Evolutionary conservation across 2,888 invertebrate species (phyloP), one percentile per base, ranked within the genome.

Genomic region (Watsonalla binaria): DNA sequence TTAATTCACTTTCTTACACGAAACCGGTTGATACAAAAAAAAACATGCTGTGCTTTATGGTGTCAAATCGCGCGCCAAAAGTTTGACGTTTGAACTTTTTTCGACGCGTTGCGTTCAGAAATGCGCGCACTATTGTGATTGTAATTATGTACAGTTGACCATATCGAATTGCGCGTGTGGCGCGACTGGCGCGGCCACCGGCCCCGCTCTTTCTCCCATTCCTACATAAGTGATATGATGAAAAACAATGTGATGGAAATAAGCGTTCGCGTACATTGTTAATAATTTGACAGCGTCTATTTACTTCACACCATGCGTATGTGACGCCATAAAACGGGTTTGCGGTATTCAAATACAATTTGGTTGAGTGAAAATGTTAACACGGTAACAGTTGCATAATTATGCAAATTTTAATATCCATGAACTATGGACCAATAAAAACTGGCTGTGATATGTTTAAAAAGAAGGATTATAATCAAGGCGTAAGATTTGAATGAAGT

Each of bases 201-300:
- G 80, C 83, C 78, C 73, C 82, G 81, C 82, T 87, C 88, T 86
- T 87, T 87, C 90, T 86, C 86, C 90, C 90, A 89, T 89, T 87
- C 88, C 89, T 83, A 85, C 84, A 83, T 86, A 79, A 75, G 70
- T 72, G 75, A 77, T 81, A 72, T 78, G 82, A 80, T 81, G 75
- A 80, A 77, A 78, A 73, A 78, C 74, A 66, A 65, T 72, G 74
- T 72, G 75, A 80, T 83, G 78, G 71, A 76, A 82, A 84, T 84
- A 80, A 80, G 71, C 78, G 78, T 73, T 77, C 67, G 72, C 77
- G 66, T 60, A 69, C 67, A 76, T 78, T 76, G 73, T 80, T 66
- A 58, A 68, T 68, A 65, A 70, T 68, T 75, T 76, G 72, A 76
- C 81, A 81, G 75, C 71, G 76, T 74, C 65, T 73, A 67, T 63